Evolutionary conservation across 2,113 vertebrate species (phyloP).

Genomic region (Alexandromys fortis): DNA sequence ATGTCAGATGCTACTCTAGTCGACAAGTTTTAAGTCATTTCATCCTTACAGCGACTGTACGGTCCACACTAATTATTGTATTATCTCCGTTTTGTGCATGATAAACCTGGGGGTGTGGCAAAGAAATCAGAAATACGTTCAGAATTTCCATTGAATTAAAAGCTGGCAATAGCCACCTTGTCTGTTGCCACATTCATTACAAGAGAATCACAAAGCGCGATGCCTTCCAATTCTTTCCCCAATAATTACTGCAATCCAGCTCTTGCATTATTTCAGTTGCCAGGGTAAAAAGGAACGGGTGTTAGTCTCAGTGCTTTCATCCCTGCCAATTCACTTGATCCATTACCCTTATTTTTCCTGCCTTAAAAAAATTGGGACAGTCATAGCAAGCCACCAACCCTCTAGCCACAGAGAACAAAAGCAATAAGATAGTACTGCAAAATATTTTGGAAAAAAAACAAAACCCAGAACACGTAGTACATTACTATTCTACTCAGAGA

Average conservation of each 20-base stretch:
- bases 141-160: constrained; percentile 68
- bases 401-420: constrained; percentile 64
- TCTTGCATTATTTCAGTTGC: constrained; percentile 65
- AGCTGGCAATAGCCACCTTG: constrained; percentile 54
- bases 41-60: constrained; percentile 31
- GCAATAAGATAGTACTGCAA: constrained; percentile 62
- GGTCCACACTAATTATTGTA: constrained; percentile 58
- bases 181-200: constrained; percentile 64
- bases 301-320: constrained; percentile 61
- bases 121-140: constrained; percentile 63
- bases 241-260: constrained; percentile 53
- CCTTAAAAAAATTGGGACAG: constrained; percentile 62
- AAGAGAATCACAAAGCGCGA: constrained; percentile 65
- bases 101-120: constrained; percentile 55
- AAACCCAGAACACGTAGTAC: constrained; percentile 39
- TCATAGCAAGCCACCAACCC: constrained; percentile 51
- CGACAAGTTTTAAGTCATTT: constrained; percentile 55
- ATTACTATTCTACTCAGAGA: constrained; percentile 57
- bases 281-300: constrained; percentile 36
- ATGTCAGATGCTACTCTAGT: constrained; percentile 42
- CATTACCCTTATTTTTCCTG: constrained; percentile 57
- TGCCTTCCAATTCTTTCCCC: constrained; percentile 64
- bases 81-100: constrained; percentile 69
- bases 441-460: constrained; percentile 59
- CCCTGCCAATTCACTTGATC: constrained; percentile 52